Base-by-base conservation (phyloP, 2,888 invertebrate genomes). In the Lepas anatifera region DNA sequence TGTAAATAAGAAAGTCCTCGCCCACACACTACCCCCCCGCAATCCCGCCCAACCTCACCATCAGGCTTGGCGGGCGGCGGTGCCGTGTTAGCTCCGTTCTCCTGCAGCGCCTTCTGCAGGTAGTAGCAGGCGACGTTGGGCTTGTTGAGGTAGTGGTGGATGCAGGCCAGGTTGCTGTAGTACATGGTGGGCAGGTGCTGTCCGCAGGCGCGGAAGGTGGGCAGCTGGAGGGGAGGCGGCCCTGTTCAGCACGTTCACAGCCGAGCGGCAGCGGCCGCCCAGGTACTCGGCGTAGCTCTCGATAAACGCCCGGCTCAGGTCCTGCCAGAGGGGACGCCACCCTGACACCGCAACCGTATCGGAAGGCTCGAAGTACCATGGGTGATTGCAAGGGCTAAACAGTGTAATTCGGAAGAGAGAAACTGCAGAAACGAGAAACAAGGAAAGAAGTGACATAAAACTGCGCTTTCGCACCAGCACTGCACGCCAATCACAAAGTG, bases 131-230 rank as follows among this genome's bases (percentile, higher is more conserved):
- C 90, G 71, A 92, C 83, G 79, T 88, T 87, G 67, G 89, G 89
- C 81, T 92, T 92, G 29, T 88, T 88, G 80, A 91, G 84, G 48
- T 89, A 87, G 77, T 90, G 86, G 80, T 92, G 89, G 74, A 91
- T 84, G 69, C 89, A 87, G 64, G 89, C 92, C 77, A 92, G 85
- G 77, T 93, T 92, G 77, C 92, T 94, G 77, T 89, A 88, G 76
- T 88, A 87, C 78, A 87, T 81, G 68, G 86, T 83, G 29, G 83
- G 81, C 16, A 86, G 80, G 71, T 84, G 85, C 78, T 88, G 87
- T 3, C 87, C 87, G 73, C 79, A 81, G 43, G 83, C 83, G 74
- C 85, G 85, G 74, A 68, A 66, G 27, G 64, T 63, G 22, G 73
- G 72, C 16, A 72, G 66, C 22, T 72, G 71, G 48, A 73, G 69